Evolutionary conservation across 2,797 vertebrate species (phyloP).

Genomic region (Trichosurus vulpecula): DNA sequence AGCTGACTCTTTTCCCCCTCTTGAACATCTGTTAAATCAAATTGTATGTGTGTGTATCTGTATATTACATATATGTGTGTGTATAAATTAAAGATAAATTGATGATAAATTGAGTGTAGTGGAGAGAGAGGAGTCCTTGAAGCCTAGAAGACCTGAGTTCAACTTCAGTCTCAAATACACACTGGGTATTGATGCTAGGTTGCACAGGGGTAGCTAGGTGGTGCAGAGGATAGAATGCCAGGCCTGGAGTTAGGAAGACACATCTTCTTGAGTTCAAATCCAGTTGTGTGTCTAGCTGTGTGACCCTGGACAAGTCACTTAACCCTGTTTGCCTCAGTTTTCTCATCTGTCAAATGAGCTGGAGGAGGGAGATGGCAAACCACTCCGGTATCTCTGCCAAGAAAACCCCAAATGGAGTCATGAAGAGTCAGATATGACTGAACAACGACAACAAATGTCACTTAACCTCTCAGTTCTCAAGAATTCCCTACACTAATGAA

Average conservation of each 20-base stretch:
- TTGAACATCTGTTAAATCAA: background rate
- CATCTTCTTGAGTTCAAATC: background rate
- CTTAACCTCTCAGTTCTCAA: background rate
- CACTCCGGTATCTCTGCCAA: background rate
- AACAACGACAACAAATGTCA: background rate
- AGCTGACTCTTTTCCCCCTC: background rate
- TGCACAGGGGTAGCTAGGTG: background rate
- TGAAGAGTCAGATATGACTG: background rate
- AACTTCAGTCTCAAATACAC: background rate
- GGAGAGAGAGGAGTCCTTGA: background rate
- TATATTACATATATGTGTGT: background rate
- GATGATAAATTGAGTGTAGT: background rate
- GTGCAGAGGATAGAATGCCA: background rate
- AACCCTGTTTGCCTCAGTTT: background rate
- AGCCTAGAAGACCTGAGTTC: background rate
- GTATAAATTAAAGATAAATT: background rate
- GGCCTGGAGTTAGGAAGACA: background rate
- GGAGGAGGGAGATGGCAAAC: background rate
- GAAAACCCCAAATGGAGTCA: background rate
- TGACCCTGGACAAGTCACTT: background rate
- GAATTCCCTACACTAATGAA: background rate
- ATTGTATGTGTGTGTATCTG: background rate
- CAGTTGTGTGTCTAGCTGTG: background rate
- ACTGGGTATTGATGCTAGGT: background rate
- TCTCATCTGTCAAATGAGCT: background rate